These are phyloP conservation scores for Halcyon smyrnensis DNA, from an alignment of 2,797 vertebrate species.

Conservation along the genomic window DNA sequence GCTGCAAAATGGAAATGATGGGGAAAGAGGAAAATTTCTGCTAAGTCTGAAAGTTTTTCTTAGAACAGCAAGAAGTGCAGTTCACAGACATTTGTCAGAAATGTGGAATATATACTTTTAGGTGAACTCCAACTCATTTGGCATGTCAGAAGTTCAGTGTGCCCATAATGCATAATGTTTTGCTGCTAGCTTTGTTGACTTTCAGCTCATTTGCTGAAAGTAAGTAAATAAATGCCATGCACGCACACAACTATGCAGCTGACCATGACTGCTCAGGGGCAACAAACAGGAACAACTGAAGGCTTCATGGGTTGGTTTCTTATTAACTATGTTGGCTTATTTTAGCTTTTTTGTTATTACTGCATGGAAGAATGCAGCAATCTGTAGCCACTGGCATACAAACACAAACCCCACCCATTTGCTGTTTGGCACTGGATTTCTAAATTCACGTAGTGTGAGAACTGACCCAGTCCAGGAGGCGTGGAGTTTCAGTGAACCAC, in stretches of 20 bases:
- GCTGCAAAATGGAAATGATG: neutral
- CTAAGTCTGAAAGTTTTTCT: neutral
- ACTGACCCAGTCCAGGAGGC: neutral
- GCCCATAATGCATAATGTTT: neutral
- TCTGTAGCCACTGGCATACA: neutral
- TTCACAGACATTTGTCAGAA: neutral
- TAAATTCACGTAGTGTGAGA: neutral
- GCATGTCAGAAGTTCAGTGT: neutral
- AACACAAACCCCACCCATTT: neutral
- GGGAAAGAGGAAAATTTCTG: neutral
- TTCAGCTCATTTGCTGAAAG: constrained; percentile 1
- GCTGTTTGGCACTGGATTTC: neutral
- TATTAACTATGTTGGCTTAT: neutral
- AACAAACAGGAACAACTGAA: neutral
- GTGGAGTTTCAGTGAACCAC: neutral
- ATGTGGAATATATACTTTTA: neutral
- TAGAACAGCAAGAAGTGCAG: neutral
- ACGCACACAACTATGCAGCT: neutral
- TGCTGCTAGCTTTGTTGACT: neutral
- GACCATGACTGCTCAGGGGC: neutral
- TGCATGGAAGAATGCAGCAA: neutral
- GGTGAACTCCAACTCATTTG: neutral
- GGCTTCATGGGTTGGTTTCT: neutral
- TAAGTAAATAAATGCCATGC: neutral
- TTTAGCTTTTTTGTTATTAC: constrained; percentile 10